Evolutionary conservation across 2,888 invertebrate species (phyloP).

Genomic region (Aphodius granarius): DNA sequence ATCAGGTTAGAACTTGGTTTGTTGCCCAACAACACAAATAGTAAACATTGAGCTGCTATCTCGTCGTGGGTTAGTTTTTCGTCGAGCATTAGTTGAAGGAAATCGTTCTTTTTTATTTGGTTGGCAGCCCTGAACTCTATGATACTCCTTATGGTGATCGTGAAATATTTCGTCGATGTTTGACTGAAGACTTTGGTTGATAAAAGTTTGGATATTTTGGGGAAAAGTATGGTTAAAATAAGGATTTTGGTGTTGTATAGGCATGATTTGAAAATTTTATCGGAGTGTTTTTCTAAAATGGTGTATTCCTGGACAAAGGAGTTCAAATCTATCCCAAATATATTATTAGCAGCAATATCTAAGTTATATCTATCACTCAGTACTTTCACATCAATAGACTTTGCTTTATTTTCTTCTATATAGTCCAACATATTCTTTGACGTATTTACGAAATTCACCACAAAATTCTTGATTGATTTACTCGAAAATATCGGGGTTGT

Average conservation of each 20-base stretch:
- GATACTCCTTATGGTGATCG: constrained; percentile 50
- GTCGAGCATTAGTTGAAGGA: constrained; percentile 56
- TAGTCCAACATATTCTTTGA: constrained; percentile 19
- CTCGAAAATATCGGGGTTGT: constrained; percentile 32
- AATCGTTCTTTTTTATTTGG: constrained; percentile 56
- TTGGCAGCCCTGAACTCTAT: constrained; percentile 54
- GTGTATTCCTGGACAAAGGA: constrained; percentile 57
- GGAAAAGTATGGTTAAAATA: constrained; percentile 42
- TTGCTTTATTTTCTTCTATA: not conserved
- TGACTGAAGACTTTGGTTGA: not conserved
- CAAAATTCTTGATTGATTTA: constrained; percentile 30
- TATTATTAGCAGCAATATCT: constrained; percentile 61
- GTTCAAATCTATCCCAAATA: constrained; percentile 63
- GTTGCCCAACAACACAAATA: constrained; percentile 46
- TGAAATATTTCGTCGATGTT: constrained; percentile 50
- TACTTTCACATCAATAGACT: constrained; percentile 44
- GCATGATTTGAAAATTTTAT: constrained; percentile 22
- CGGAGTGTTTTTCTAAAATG: constrained; percentile 50
- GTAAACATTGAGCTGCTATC: constrained; percentile 38
- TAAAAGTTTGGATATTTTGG: not conserved
- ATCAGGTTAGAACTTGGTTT: constrained; percentile 51
- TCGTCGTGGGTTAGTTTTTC: constrained; percentile 23
- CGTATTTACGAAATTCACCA: constrained; percentile 23
- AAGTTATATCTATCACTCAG: constrained; percentile 59
- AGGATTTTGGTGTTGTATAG: constrained; percentile 43